Conservation (phyloP, 2,113 vertebrate species). For the Spermophilus dauricus region DNA sequence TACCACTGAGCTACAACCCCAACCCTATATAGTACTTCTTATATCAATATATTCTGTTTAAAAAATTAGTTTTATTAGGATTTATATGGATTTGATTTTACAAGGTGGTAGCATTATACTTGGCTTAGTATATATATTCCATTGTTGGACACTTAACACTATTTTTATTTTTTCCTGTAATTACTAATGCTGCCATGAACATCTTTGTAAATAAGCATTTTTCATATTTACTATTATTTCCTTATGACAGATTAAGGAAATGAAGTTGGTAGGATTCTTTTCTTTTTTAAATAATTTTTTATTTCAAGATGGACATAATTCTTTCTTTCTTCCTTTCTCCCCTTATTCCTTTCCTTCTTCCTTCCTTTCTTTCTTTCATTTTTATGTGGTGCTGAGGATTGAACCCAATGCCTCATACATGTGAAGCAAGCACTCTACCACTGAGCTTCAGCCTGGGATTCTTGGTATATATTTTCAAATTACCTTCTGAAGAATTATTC, state of each 20-base stretch:
- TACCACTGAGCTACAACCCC: too few species aligned
- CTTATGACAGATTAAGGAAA: not conserved
- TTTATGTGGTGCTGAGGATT: too few species aligned
- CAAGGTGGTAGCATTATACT: not conserved
- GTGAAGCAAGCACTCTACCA: too few species aligned
- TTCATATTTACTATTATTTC: slow-evolving; percentile 40
- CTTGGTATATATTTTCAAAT: not conserved
- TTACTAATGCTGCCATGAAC: slow-evolving; percentile 8
- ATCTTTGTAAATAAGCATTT: slow-evolving; percentile 44
- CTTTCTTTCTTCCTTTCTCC: too few species aligned
- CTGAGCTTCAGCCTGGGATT: too few species aligned
- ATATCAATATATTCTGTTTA: too few species aligned
- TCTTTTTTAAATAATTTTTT: too few species aligned
- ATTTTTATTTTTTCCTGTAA: slow-evolving; percentile 17
- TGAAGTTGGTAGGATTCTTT: slow-evolving; percentile 13
- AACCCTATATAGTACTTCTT: too few species aligned
- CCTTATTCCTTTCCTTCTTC: too few species aligned
- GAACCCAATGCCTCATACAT: too few species aligned
- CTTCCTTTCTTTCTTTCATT: too few species aligned
- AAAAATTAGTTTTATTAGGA: not conserved
- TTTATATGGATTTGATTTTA: slow-evolving; percentile 19
- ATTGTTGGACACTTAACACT: not conserved
- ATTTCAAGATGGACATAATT: too few species aligned
- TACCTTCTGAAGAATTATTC: not conserved
- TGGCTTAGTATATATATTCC: not conserved